These are phyloP conservation scores for Emydocephalus ijimae DNA, from an alignment of 2,113 vertebrate genomes.

Conservation along the genomic window DNA sequence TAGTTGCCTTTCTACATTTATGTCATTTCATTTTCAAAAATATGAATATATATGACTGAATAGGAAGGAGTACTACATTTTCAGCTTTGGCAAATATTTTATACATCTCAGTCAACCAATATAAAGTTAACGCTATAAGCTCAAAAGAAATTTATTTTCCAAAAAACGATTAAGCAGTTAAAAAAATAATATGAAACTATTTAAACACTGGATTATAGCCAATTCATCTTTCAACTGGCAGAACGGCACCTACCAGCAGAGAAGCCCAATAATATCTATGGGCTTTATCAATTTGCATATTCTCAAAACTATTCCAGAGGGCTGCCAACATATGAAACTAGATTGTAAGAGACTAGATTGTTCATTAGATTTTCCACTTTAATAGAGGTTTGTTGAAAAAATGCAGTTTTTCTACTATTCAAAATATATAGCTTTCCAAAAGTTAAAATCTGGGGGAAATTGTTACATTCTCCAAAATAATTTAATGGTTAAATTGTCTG, in stretches of 20 bases:
- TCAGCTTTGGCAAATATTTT: neutral
- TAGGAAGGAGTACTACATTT: neutral
- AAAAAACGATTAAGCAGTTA: neutral
- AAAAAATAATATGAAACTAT: neutral
- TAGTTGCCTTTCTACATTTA: neutral
- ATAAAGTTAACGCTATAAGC: neutral
- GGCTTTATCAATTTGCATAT: neutral
- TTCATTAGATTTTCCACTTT: neutral
- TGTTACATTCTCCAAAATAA: conserved; percentile 6
- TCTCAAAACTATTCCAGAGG: neutral
- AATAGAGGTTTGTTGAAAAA: neutral
- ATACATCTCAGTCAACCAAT: conserved; percentile 5
- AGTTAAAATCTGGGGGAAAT: conserved; percentile 3
- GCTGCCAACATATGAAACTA: neutral
- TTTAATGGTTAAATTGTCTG: conserved; percentile 39
- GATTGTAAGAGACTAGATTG: neutral
- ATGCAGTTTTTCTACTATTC: neutral
- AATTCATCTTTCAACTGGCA: neutral
- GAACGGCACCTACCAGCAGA: neutral
- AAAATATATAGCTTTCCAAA: conserved; percentile 8
- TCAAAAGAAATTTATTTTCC: neutral
- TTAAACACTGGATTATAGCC: neutral
- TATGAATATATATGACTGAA: neutral
- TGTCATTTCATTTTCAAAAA: neutral
- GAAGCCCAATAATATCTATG: neutral